Base-by-base conservation (phyloP, 30 jellyfish, hydroid and myxozoan species). In the Sanderia malayensis region DNA sequence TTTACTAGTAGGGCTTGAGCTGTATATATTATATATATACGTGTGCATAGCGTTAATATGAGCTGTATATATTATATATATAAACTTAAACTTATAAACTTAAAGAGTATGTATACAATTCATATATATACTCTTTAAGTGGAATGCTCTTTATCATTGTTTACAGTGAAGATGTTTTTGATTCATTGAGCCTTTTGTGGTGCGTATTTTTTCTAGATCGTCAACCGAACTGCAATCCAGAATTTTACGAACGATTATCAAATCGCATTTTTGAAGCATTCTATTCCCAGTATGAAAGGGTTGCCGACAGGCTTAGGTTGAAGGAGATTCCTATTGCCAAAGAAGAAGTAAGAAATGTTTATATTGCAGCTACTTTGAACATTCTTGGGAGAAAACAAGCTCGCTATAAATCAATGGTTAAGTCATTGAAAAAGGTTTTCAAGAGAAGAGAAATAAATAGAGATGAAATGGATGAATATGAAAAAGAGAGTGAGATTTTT, bases 251-350 rank as follows among this genome's bases (percentile, higher is more conserved):
- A 44, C 57, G 52, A n/a, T 44, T 37, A 32, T n/a, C 66, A 23
- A 71, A 78, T 45, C 31, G 89, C 27, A 29, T 78, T 31, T 53
- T 78, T 70, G 62, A 23, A 22, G 89, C 82, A 21, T 78, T 78
- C 34, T 66, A 66, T 44, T 46, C 60, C 19, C 81, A 78, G 55
- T 78, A 78, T 58, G 46, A 62, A 32, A 67, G 75, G 58, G 82
- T 66, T 4, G 70, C 34, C 67, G 61, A 11, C 31, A 78, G 58
- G 47, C 41, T 67, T 21, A 31, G 75, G 26, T 33, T 71, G 17
- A 31, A 34, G 11, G 29, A 44, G 61, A 58, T 13, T 23, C 70
- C 69, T 7, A 66, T 65, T 0, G 24, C 81, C 17, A 65, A 57
- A 63, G 33, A 55, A 18, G 76, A 25, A 8, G 70, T 41, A 31